Conservation (phyloP, 2,797 vertebrate species). For the Tolypeutes matacus region DNA sequence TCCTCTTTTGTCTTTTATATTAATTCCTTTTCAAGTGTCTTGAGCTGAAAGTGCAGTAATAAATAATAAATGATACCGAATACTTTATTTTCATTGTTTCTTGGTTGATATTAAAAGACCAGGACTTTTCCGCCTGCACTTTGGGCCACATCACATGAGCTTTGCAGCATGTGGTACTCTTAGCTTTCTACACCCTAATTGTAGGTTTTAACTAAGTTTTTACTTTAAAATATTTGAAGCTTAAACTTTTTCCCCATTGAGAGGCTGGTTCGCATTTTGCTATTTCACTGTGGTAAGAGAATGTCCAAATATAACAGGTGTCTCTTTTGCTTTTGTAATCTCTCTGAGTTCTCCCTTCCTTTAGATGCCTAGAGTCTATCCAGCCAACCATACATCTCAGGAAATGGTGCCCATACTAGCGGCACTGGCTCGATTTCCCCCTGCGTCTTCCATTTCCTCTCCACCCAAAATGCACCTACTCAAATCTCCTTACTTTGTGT, state of each 20-base stretch:
- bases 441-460: background rate
- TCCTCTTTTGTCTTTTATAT: background rate
- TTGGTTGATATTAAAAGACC: background rate
- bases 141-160: background rate
- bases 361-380: background rate
- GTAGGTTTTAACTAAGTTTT: constrained; percentile 42
- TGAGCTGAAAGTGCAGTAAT: constrained; percentile 32
- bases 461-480: background rate
- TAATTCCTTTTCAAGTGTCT: constrained; percentile 27
- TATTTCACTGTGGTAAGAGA: background rate
- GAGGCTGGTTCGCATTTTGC: background rate
- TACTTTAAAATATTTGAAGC: constrained; percentile 23
- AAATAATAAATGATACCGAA: background rate
- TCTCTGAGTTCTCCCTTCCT: background rate
- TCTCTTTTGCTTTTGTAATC: background rate
- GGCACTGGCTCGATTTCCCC: background rate
- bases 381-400: background rate
- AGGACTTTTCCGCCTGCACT: background rate
- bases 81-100: constrained; percentile 46
- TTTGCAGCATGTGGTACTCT: background rate
- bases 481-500: background rate
- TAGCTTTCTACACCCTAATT: background rate
- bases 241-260: background rate
- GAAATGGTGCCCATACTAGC: background rate
- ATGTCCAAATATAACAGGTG: background rate